These are phyloP conservation scores for Diarsia brunnea DNA, from an alignment of 2,888 invertebrate species.

Conservation along the genomic window DNA sequence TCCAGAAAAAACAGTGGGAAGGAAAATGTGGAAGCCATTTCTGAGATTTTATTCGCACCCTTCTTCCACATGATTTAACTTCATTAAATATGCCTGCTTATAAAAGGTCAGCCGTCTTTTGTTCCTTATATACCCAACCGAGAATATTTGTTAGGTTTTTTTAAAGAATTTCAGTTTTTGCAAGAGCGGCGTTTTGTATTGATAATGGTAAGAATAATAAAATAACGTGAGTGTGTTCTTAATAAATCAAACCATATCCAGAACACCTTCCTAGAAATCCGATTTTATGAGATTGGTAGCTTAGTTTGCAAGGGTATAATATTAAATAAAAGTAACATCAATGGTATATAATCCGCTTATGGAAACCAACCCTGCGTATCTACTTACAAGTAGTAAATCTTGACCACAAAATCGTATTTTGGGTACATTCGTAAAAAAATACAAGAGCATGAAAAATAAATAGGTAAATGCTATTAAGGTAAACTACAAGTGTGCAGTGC, in stretches of 20 bases:
- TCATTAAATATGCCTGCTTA: conserved; percentile 57
- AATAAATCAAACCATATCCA: background rate
- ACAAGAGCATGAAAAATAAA: background rate
- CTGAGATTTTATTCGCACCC: conserved; percentile 57
- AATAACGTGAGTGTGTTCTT: background rate
- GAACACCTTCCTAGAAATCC: background rate
- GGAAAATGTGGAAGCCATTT: conserved; percentile 54
- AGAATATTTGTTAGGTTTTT: conserved; percentile 21
- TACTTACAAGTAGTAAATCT: conserved; percentile 1
- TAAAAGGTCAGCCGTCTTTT: conserved; percentile 57
- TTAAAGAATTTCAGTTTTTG: background rate
- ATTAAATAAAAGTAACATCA: conserved; percentile 12
- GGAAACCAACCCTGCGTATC: background rate
- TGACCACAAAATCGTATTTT: background rate
- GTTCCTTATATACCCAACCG: conserved; percentile 35
- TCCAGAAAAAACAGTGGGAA: conserved; percentile 50
- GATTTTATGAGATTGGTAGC: background rate
- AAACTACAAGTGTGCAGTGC: too few relatives aligned
- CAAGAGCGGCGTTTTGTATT: background rate
- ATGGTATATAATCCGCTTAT: conserved; percentile 3
- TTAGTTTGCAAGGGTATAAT: background rate
- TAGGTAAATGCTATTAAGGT: too few relatives aligned
- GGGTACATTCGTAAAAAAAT: background rate
- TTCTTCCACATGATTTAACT: conserved; percentile 59
- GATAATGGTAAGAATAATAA: background rate